A percentile compares a stretch with the other conserved stretches of the same genome.
Evolutionary conservation across 2,113 vertebrate genomes (phyloP).

Genomic region (Brachionichthys hirsutus): DNA sequence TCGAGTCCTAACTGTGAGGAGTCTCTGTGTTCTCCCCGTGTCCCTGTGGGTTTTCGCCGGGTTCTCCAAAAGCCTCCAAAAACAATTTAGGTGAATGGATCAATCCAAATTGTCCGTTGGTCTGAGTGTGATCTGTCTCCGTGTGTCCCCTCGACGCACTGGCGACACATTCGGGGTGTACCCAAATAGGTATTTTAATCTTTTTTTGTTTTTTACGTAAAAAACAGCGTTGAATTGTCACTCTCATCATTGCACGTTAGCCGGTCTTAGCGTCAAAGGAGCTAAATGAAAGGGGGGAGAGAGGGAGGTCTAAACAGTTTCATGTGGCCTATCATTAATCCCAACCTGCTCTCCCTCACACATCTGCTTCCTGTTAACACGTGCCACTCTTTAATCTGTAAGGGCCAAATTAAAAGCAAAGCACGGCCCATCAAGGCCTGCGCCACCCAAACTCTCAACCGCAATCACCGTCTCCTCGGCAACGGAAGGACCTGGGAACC

Average conservation of each 20-base stretch:
- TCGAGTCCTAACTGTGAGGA: no score
- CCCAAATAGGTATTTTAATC: no score
- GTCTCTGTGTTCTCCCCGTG: no score
- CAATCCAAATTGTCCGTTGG: no score
- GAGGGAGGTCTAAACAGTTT: constrained; percentile 34
- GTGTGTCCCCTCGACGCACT: no score
- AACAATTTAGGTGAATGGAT: no score
- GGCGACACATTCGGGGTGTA: no score
- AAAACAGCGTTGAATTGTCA: constrained; percentile 38
- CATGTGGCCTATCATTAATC: constrained; percentile 44
- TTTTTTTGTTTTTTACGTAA: no score
- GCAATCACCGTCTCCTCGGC: constrained; percentile 37
- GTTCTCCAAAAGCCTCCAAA: no score
- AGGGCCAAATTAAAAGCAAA: constrained; percentile 61
- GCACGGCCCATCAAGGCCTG: constrained; percentile 31
- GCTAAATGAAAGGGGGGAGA: constrained; percentile 30
- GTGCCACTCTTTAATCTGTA: constrained; percentile 58
- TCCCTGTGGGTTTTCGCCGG: no score
- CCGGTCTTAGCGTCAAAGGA: constrained; percentile 35
- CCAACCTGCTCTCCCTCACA: constrained; percentile 34
- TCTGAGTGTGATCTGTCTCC: no score
- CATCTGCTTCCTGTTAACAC: constrained; percentile 48
- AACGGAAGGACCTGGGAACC: constrained; percentile 11
- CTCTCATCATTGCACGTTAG: constrained; percentile 52
- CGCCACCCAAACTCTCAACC: constrained; percentile 61